Conservation (phyloP, 2,113 vertebrate genomes). For the Aptenodytes forsteri region DNA sequence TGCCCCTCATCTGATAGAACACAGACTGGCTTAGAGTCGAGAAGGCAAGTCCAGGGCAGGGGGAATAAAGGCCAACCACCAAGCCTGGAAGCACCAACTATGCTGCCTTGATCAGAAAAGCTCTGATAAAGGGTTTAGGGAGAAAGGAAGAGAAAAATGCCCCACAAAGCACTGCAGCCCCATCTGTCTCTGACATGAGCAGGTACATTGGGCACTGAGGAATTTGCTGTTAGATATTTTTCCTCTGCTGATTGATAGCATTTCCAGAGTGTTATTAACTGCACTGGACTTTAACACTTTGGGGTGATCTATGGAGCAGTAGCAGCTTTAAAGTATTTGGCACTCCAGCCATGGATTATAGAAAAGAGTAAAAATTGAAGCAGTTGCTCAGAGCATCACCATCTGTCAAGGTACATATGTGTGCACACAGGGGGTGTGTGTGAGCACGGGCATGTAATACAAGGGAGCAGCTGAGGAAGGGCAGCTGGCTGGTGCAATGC, state of each 20-base stretch:
- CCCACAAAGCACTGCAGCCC: background rate
- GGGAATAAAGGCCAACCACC: background rate
- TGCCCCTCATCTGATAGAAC: background rate
- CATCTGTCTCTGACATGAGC: constrained; percentile 59
- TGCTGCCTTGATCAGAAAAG: background rate
- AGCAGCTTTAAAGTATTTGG: constrained; percentile 67
- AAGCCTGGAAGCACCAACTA: background rate
- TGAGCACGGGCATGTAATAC: background rate
- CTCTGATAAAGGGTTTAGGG: background rate
- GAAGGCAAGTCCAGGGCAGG: background rate
- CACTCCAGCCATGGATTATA: constrained; percentile 51
- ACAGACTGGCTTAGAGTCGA: fast-evolving
- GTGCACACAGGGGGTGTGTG: background rate
- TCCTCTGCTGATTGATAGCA: constrained; percentile 65
- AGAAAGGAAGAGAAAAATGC: background rate
- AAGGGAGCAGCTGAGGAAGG: constrained; percentile 5
- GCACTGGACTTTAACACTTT: constrained; percentile 62
- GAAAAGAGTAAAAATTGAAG: constrained; percentile 61
- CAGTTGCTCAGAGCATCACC: constrained; percentile 57
- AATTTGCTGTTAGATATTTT: constrained; percentile 26
- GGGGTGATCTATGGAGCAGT: constrained; percentile 72
- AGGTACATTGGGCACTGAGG: constrained; percentile 5
- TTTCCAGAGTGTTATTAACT: constrained; percentile 74
- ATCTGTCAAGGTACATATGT: constrained; percentile 29
- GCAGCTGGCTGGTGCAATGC: constrained; percentile 19